phyloP scores from a whole-genome alignment of 1,140 invertebrate species.

The Nymphalis io region DNA sequence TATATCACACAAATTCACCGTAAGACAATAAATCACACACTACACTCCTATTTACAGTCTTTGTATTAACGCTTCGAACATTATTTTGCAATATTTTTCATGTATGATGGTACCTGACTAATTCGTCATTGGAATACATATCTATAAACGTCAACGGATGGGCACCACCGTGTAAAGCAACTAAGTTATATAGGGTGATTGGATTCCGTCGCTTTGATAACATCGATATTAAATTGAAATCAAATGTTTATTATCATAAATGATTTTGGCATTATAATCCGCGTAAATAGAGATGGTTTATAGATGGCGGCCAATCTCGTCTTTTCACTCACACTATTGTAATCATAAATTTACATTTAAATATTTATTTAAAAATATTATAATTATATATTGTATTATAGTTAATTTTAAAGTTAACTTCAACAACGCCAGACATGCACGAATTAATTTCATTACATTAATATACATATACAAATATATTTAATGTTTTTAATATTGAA shows the following conservation, averaged over 20 bases:
- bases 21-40: not conserved
- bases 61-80: not conserved
- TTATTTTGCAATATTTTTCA: conserved; percentile 14
- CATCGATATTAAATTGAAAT: conserved; percentile 12
- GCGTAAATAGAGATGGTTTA: too few relatives aligned
- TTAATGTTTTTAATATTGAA: too few relatives aligned
- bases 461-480: too few relatives aligned
- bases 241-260: conserved; percentile 15
- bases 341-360: too few relatives aligned
- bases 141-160: conserved; percentile 38
- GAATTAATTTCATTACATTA: too few relatives aligned
- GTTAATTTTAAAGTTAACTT: too few relatives aligned
- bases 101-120: conserved; percentile 15
- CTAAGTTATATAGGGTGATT: conserved; percentile 33
- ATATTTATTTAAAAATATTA: too few relatives aligned
- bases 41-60: conserved; percentile 2
- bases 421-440: too few relatives aligned
- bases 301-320: too few relatives aligned
- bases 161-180: conserved; percentile 34
- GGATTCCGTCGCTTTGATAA: conserved; percentile 9
- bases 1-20: not conserved
- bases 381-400: too few relatives aligned
- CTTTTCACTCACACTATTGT: too few relatives aligned
- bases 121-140: conserved; percentile 35
- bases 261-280: not conserved